Percentiles rank a stretch among this genome's conserved stretches.
Conservation (phyloP, 1,140 invertebrate species). For the Brachionus rotundiformis region DNA sequence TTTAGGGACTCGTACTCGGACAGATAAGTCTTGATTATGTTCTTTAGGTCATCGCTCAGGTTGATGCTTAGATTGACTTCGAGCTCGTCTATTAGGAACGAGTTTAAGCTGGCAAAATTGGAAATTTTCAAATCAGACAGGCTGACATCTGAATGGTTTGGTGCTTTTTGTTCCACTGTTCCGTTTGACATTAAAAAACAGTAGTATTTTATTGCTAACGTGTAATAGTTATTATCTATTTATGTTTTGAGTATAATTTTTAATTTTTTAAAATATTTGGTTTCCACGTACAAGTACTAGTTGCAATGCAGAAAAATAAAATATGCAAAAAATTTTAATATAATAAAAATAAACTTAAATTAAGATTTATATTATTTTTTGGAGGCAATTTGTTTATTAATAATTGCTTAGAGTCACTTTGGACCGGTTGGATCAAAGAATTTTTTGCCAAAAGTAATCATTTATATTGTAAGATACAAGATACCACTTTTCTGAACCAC, state of each 20-base stretch:
- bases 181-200: neutral
- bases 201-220: neutral
- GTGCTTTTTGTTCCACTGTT: neutral
- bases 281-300: neutral
- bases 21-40: constrained; percentile 5
- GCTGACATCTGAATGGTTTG: neutral
- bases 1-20: neutral
- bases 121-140: neutral
- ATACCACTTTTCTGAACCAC: too few species aligned
- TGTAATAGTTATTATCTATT: neutral
- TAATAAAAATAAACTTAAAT: too few species aligned
- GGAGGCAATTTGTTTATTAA: too few species aligned
- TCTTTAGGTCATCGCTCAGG: constrained; percentile 32
- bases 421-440: too few species aligned
- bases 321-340: neutral
- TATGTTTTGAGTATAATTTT: neutral
- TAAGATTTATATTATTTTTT: too few species aligned
- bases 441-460: too few species aligned
- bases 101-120: neutral
- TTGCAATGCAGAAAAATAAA: neutral
- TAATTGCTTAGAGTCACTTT: too few species aligned
- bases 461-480: too few species aligned
- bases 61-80: constrained; percentile 14
- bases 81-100: constrained; percentile 22
- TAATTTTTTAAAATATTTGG: neutral